phyloP scores from a whole-genome alignment of 2,113 vertebrate genomes.

The Gavialis gangeticus region DNA sequence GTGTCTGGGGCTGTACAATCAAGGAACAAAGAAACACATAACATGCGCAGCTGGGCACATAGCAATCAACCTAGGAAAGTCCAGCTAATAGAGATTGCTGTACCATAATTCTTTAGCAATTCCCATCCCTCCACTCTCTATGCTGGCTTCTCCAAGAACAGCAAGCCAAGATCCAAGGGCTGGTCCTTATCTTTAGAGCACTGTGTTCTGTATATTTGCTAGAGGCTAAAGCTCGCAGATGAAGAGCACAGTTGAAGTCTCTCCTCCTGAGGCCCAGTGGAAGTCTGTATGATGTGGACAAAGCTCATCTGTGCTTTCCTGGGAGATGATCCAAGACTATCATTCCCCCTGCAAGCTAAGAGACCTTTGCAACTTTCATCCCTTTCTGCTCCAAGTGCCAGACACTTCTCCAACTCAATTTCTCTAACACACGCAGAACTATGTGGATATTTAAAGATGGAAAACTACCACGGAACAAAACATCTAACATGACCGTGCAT shows the following conservation, averaged over 20 bases:
- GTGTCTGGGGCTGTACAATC: background rate
- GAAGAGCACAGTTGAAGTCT: background rate
- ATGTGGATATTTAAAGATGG: accelerated
- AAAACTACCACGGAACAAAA: background rate
- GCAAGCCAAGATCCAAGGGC: background rate
- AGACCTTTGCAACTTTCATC: background rate
- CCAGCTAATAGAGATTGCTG: background rate
- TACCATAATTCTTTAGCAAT: background rate
- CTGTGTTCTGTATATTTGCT: background rate
- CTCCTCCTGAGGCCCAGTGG: background rate
- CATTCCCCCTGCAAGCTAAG: background rate
- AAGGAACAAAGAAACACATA: background rate
- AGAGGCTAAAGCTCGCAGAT: background rate
- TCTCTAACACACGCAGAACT: background rate
- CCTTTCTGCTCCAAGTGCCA: background rate
- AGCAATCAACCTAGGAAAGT: accelerated
- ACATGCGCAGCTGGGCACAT: accelerated
- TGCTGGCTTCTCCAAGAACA: background rate
- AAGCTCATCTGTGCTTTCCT: background rate
- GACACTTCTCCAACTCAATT: background rate
- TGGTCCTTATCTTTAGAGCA: background rate
- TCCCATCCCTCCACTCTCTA: background rate
- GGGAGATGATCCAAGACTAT: background rate
- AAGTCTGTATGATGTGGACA: background rate
- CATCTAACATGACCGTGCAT: background rate